A percentile compares a stretch with the other conserved stretches of the same genome.
phyloP scores from a whole-genome alignment of 2,888 invertebrate species.

The Kuschelorhynchus macadamiae region DNA sequence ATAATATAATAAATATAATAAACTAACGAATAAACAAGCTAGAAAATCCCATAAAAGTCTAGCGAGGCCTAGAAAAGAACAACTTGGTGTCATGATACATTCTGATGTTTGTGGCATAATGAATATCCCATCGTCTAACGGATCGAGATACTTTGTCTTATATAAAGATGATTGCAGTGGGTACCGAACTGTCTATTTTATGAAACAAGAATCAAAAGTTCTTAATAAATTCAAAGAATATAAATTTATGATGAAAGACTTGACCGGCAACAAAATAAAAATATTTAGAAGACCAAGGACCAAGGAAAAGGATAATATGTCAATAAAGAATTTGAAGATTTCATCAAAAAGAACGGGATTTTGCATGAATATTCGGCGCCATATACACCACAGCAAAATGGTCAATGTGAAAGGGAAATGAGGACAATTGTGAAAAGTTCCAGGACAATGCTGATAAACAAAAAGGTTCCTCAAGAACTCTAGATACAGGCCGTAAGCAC shows the following conservation, averaged over 20 bases:
- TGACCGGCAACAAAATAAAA: constrained; percentile 18
- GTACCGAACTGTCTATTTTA: constrained; percentile 15
- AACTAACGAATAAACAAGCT: constrained; percentile 27
- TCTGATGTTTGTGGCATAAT: constrained; percentile 49
- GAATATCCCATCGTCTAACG: constrained; percentile 40
- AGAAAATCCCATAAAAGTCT: constrained; percentile 30
- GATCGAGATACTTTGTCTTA: constrained; percentile 49
- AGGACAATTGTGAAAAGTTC: constrained; percentile 61
- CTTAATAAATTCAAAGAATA: constrained; percentile 43
- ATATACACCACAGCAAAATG: constrained; percentile 51
- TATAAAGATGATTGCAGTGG: constrained; percentile 43
- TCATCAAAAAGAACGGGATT: constrained; percentile 55
- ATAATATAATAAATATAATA: neutral
- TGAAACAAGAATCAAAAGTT: neutral
- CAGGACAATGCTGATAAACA: constrained; percentile 56
- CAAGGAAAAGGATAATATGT: constrained; percentile 45
- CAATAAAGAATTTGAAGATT: constrained; percentile 49
- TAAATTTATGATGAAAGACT: constrained; percentile 36
- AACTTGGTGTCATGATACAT: constrained; percentile 47
- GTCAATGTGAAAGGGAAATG: constrained; percentile 58
- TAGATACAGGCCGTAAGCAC: constrained; percentile 54
- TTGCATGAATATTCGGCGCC: constrained; percentile 52
- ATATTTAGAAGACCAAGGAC: constrained; percentile 19
- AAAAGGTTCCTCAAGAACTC: constrained; percentile 52
- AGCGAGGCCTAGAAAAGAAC: constrained; percentile 16